Evolutionary conservation across 2,888 invertebrate species (phyloP).

Genomic region (Tetranychus truncatus): DNA sequence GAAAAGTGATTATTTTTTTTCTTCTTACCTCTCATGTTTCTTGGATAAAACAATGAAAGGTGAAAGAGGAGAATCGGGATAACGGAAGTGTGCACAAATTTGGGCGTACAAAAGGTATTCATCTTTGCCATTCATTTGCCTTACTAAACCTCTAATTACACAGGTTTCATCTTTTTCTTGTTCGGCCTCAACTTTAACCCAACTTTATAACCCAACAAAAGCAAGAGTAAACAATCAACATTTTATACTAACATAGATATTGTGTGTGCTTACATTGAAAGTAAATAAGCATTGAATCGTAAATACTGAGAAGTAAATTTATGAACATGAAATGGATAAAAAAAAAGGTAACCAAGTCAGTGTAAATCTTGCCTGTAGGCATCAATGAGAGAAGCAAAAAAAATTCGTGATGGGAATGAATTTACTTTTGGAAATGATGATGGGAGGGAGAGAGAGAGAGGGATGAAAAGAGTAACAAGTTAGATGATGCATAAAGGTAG

Average conservation of each 20-base stretch:
- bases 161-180: neutral
- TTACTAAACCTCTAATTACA: neutral
- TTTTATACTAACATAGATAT: too few relatives aligned
- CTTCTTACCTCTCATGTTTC: too few relatives aligned
- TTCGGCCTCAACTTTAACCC: neutral
- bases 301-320: neutral
- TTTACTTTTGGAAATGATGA: neutral
- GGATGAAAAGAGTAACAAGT: constrained; percentile 6
- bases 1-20: too few relatives aligned
- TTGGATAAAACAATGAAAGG: neutral
- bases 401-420: neutral
- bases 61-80: neutral
- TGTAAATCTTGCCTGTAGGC: neutral
- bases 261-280: too few relatives aligned
- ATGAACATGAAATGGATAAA: neutral
- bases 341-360: constrained; percentile 4
- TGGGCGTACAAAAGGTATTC: neutral
- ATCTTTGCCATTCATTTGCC: neutral
- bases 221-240: too few relatives aligned
- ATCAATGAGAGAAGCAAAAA: neutral
- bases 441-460: constrained; percentile 9
- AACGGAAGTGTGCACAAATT: neutral
- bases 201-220: too few relatives aligned
- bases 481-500: neutral
- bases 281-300: neutral